Evolutionary conservation across 2,888 invertebrate species (phyloP).

Genomic region (Orthosia incerta): DNA sequence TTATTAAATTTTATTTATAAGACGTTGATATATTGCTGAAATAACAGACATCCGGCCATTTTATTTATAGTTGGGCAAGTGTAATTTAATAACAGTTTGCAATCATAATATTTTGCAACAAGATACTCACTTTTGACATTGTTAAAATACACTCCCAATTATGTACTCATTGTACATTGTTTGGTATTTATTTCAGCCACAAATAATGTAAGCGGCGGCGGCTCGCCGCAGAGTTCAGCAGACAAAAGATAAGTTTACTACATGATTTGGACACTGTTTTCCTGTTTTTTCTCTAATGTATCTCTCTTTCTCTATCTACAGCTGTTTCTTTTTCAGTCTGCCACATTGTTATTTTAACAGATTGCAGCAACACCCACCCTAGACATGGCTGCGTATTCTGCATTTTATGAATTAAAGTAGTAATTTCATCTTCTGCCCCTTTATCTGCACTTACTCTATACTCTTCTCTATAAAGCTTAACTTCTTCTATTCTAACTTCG

Average conservation of each 20-base stretch:
- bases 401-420: too few species aligned
- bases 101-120: constrained; percentile 14
- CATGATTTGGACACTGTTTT: too few species aligned
- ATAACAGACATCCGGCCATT: constrained; percentile 30
- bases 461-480: neutral
- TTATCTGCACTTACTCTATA: too few species aligned
- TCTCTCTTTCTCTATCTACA: too few species aligned
- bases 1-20: constrained; percentile 26
- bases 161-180: neutral
- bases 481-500: neutral
- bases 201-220: too few species aligned
- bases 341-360: too few species aligned
- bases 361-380: too few species aligned
- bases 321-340: neutral
- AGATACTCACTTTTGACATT: constrained; percentile 12
- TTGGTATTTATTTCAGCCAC: neutral
- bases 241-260: too few species aligned
- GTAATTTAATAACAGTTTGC: constrained; percentile 30
- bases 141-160: constrained; percentile 12
- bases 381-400: too few species aligned
- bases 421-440: too few species aligned
- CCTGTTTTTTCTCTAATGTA: too few species aligned
- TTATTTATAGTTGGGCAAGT: constrained; percentile 36
- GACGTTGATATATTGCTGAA: constrained; percentile 39
- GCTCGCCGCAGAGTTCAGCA: neutral